Evolutionary conservation across 2,888 invertebrate species (phyloP).

Genomic region (Sesia bembeciformis): DNA sequence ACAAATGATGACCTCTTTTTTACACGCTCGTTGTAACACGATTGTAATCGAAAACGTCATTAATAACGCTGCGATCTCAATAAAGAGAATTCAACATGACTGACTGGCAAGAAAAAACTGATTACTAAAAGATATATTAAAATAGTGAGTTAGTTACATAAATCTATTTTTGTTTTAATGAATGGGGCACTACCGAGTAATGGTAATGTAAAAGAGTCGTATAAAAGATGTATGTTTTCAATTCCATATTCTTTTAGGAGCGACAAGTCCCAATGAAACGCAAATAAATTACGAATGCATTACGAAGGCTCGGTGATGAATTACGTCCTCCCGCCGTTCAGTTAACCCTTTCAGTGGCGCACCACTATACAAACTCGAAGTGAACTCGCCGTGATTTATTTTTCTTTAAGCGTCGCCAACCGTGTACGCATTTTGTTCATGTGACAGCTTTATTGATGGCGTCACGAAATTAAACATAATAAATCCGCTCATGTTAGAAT

Average conservation of each 20-base stretch:
- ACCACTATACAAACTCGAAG: background rate
- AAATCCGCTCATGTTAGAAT: too few species aligned
- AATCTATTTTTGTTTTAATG: slow-evolving; percentile 37
- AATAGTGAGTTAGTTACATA: slow-evolving; percentile 12
- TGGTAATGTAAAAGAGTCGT: slow-evolving; percentile 21
- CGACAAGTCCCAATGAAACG: slow-evolving; percentile 44
- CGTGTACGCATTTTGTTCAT: too few species aligned
- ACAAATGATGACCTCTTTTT: slow-evolving; percentile 44
- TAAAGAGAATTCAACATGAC: slow-evolving; percentile 26
- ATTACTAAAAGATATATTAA: slow-evolving; percentile 8
- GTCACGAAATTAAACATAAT: too few species aligned
- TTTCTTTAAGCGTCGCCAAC: background rate
- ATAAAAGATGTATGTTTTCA: slow-evolving; percentile 36
- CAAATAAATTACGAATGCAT: slow-evolving; percentile 66
- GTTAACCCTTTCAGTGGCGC: slow-evolving; percentile 44
- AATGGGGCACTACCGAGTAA: slow-evolving; percentile 23
- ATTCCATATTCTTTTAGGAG: slow-evolving; percentile 37
- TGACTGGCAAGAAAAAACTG: slow-evolving; percentile 16
- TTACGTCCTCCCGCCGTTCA: slow-evolving; percentile 38
- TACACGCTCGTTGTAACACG: slow-evolving; percentile 28
- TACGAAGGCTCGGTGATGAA: slow-evolving; percentile 51
- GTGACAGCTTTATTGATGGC: too few species aligned
- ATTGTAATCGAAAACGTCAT: slow-evolving; percentile 37
- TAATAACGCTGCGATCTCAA: slow-evolving; percentile 33
- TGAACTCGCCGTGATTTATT: background rate